Base-by-base conservation (phyloP, 2,113 vertebrate species). In the Sapayoa aenigma region DNA sequence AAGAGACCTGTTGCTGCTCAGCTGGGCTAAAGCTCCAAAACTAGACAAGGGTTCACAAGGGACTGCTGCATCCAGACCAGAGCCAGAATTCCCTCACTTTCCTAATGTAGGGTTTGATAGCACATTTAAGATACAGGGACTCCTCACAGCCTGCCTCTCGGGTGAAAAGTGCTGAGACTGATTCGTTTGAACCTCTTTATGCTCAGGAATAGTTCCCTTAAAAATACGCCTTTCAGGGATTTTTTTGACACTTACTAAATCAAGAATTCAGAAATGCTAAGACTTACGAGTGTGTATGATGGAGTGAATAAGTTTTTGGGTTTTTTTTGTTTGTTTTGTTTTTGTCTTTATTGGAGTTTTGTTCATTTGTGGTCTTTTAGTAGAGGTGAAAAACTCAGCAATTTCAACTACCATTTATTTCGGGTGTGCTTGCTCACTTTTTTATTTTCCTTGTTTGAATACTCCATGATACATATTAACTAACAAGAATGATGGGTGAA, bases 11-110 rank as follows among this genome's bases (percentile, higher is more conserved):
- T 24, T 55, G 7, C 62, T 76, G 37, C 35, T 33, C 17, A 5
- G 28, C 19, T 27, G 67, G 22, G 21, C 33, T 33, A 6, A 74
- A 79, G 71, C 16, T 30, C 66, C 33, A 2, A 39, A 33, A 33
- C 25, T 22, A 0, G 7, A 12, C 50, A 4, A 2, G n/a, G n/a
- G 6, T 65, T 80, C 8, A 15, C 20, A 3, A 3, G 47, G 27
- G 44, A 14, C 14, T 37, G 49, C 81, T 24, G 2, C 11, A 5
- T 19, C 16, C 44, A 5, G 24, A 4, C 2, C 44, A 12, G 19
- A 68, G 27, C 4, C 56, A n/a, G 19, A 39, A 30, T 25, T 47
- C 27, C 14, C 22, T 27, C 18, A 4, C 15, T 2, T 9, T 41
- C 21, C 67, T 25, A 4, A 5, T 2, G 11, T 3, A 21, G 27